Base-by-base conservation (phyloP, 2,888 invertebrate genomes). In the Itoplectis maculator region DNA sequence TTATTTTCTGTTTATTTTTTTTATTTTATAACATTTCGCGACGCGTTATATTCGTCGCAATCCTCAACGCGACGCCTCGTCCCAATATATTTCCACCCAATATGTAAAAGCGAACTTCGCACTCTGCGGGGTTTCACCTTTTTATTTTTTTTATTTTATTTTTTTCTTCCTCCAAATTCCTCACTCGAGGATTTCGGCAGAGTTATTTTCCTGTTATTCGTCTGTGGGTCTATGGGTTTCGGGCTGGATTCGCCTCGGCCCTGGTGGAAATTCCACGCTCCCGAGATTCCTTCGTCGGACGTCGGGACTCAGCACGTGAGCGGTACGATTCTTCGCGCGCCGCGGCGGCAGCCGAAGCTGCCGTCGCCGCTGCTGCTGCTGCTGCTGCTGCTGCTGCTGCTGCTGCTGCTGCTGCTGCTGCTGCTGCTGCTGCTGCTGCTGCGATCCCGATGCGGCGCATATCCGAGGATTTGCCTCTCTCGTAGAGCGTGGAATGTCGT, bases 401-500 rank as follows among this genome's bases (percentile, higher is more conserved):
- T n/a, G n/a, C n/a, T n/a, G n/a, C n/a, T n/a, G n/a, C n/a, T n/a
- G n/a, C n/a, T n/a, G n/a, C n/a, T n/a, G n/a, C n/a, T n/a, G n/a
- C n/a, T n/a, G n/a, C n/a, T n/a, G n/a, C n/a, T n/a, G n/a, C n/a
- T n/a, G n/a, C n/a, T n/a, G n/a, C n/a, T n/a, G n/a, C n/a, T n/a
- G n/a, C 18, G 23, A 20, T 66, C 37, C 69, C 35, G 20, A 70
- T 23, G n/a, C n/a, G 42, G 15, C 56, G 70, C 11, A 45, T 20
- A 47, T 45, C n/a, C 23, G 65, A 42, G 65, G 65, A 18, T 54
- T 79, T 59, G 61, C 49, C 7, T 65, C 42, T 42, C 35, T 18
- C 42, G 49, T 51, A 42, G 66, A n/a, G 54, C 54, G 69, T 51
- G 59, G 69, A 77, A 77, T 77, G 69, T 61, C 77, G 77, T 65